Base-by-base conservation (phyloP, 1,140 invertebrate genomes). In the Lepidurus arcticus region DNA sequence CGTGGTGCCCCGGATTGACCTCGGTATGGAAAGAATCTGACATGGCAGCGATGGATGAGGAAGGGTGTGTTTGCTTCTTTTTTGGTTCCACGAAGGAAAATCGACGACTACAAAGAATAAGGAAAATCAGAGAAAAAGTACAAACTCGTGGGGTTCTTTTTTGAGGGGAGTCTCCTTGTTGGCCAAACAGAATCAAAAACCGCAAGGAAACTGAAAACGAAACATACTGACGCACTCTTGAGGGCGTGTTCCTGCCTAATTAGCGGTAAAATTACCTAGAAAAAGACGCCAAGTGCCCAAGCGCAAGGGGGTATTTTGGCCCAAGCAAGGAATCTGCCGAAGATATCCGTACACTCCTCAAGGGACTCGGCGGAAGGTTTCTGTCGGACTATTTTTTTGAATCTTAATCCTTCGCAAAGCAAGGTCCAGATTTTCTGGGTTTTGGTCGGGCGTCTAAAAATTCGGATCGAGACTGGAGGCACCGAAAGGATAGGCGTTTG, bases 201-300 rank as follows among this genome's bases (percentile, higher is more conserved):
- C 13, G n/a, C 53, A 21, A 65, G 8, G 34, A 65, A 65, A 65
- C 21, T 47, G 53, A 21, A 65, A 65, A 65, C 16, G 21, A 21
- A 65, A 16, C 53, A 65, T 21, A 21, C 16, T 65, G 53, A 65
- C 53, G 21, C 53, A 65, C 53, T 65, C 34, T 65, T 13, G 53
- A 65, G 21, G 53, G 53, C 53, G 53, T 4, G 53, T 21, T 21
- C 53, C 53, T 21, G 53, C 53, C 53, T 65, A 65, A 65, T 65
- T 65, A 65, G 53, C 53, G 53, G 53, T 65, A 65, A 65, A 65
- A 65, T 65, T 65, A 65, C 53, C 53, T 65, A 65, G 53, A 65
- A 65, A 65, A 65, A 65, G 53, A 65, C n/a, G 53, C 53, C 53
- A 65, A 65, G 53, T 13, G 16, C 53, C 21, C 53, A 7, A 65